Evolutionary conservation across 2,888 invertebrate genomes (phyloP), one percentile per base, ranked within the genome.

Genomic region (Pimpla rufipes): DNA sequence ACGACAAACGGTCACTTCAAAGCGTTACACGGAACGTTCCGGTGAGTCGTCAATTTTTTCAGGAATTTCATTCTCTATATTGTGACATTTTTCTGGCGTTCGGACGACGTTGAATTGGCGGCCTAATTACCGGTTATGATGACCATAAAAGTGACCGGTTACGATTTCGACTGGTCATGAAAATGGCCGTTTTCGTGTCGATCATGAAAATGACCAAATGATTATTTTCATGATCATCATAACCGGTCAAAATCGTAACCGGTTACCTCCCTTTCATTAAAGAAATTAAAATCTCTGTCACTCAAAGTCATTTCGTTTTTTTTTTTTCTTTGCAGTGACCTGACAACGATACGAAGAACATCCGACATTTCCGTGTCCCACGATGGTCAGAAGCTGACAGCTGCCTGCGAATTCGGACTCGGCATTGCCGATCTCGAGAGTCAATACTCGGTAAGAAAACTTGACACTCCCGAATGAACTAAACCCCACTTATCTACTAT

Each of bases 381-480:
- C 37, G 13, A 77, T 8, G 86, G 83, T 1, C 16, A 18, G 42
- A 88, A 83, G 70, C 83, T 85, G n/a, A 55, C 70, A 1, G 83
- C 81, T 21, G 79, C 85, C 10, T 79, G 84, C 45, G 86, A 79
- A 16, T 86, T 89, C 74, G 86, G 84, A 68, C 66, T 89, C 10
- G 42, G 78, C 7, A 73, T 16, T 18, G 86, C 87, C 0, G 37
- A 73, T 6, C 70, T 89, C 66, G 29, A 85, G 0, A 88, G 73
- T 35, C 40, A 79, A 18, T 89, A 89, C 23, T 85, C 77, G 82
- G 89, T 89, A 88, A 81, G 55, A n/a, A 16, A n/a, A n/a, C n/a
- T 29, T 7, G 29, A 29, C 29, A 29, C 29, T 29, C 29, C 5
- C 29, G 6, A 18, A 29, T 45, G 18, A 18, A 10, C 10, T 10